phyloP scores from a whole-genome alignment of 2,888 invertebrate species.

The Cryptocephalus moraei region DNA sequence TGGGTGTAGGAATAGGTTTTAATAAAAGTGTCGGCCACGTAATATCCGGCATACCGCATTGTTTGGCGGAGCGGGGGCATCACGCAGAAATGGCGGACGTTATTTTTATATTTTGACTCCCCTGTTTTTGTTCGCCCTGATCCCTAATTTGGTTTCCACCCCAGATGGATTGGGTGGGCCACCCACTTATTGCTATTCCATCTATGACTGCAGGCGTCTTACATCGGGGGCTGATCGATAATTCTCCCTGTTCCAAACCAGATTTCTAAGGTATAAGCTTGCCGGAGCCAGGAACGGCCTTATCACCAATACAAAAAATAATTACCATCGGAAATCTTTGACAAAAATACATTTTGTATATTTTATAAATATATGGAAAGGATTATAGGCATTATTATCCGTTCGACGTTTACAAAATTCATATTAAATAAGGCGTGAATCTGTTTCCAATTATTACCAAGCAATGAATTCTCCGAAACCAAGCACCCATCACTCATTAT shows the following conservation, averaged over 20 bases:
- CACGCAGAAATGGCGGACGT: constrained; percentile 16
- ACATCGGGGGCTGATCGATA: constrained; percentile 30
- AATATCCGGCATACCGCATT: constrained; percentile 19
- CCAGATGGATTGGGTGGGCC: constrained; percentile 18
- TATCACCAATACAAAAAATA: no score
- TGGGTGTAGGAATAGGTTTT: constrained; percentile 15
- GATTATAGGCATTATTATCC: no score
- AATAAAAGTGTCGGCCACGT: constrained; percentile 20
- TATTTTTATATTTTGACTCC: constrained; percentile 35
- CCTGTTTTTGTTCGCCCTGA: constrained; percentile 35
- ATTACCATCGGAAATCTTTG: no score
- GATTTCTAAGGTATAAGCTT: constrained; percentile 29
- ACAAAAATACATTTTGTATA: no score
- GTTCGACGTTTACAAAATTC: no score
- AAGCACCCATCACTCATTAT: no score
- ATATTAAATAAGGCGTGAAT: no score
- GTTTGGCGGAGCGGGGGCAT: constrained; percentile 14
- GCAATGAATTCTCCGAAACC: no score
- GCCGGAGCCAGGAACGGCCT: neutral
- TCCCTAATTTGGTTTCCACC: constrained; percentile 37
- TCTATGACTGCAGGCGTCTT: constrained; percentile 36
- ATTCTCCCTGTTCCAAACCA: constrained; percentile 29
- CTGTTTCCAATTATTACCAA: no score
- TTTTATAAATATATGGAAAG: no score
- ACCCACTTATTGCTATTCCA: constrained; percentile 38